Percentiles rank a stretch among this genome's conserved stretches.
These are phyloP conservation scores for Mormyrus iriodes DNA, from an alignment of 2,113 vertebrate species.

Conservation along the genomic window DNA sequence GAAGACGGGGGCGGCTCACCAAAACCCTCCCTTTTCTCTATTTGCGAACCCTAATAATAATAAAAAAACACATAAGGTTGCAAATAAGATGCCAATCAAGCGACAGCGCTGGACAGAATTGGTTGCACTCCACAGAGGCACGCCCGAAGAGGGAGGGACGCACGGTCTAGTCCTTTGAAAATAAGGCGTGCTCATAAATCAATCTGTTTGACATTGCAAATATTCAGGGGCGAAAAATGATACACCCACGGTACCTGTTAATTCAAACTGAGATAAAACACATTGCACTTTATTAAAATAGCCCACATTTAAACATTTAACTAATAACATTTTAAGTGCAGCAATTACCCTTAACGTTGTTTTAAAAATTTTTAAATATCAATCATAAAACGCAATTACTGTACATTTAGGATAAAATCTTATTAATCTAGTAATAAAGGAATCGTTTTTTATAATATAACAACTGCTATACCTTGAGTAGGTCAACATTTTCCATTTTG, in stretches of 20 bases:
- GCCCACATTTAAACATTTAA: not conserved
- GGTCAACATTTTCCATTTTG: not conserved
- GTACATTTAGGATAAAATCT: not conserved
- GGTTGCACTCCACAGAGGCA: not conserved
- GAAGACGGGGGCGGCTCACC: not conserved
- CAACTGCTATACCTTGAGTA: not conserved
- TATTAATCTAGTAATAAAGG: not conserved
- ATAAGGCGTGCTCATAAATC: not conserved
- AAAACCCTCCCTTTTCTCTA: not conserved
- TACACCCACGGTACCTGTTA: not conserved
- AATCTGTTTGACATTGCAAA: not conserved
- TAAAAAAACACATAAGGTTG: not conserved
- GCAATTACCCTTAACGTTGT: no score
- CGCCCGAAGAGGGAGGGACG: not conserved
- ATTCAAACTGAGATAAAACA: not conserved
- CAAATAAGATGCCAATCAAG: conserved; percentile 13
- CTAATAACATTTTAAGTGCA: not conserved
- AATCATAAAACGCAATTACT: not conserved
- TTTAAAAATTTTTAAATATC: not conserved
- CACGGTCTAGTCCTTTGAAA: not conserved
- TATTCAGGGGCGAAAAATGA: not conserved
- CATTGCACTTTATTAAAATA: not conserved
- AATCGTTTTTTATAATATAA: not conserved
- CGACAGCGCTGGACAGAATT: conserved; percentile 2
- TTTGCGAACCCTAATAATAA: not conserved